phyloP scores from a whole-genome alignment of 2,113 vertebrate genomes.

The Mohoua ochrocephala region DNA sequence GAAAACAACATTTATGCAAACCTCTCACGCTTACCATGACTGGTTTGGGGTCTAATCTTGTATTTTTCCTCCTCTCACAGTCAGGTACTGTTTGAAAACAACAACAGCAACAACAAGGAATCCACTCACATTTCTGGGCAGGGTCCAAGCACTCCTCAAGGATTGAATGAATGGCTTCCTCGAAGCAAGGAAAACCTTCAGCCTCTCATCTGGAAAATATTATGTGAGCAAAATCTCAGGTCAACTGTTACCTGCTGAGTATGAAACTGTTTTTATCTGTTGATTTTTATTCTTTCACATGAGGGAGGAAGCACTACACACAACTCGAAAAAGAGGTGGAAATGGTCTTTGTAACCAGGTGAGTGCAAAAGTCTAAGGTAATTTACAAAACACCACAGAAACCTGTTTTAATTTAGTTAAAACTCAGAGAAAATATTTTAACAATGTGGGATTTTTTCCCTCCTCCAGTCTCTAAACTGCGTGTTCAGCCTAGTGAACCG shows the following conservation, averaged over 20 bases:
- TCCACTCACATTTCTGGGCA: neutral
- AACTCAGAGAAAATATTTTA: neutral
- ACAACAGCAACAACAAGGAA: neutral
- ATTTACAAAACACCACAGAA: neutral
- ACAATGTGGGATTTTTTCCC: fast-evolving
- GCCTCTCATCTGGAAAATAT: neutral
- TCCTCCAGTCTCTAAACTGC: neutral
- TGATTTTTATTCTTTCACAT: neutral
- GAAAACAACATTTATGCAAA: neutral
- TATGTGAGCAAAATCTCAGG: neutral
- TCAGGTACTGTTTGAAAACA: neutral
- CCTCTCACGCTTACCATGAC: neutral
- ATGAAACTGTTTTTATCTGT: neutral
- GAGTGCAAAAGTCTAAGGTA: neutral
- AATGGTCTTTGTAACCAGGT: neutral
- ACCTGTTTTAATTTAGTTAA: neutral
- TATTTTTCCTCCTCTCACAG: neutral
- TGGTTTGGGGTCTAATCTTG: neutral
- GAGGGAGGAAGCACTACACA: neutral
- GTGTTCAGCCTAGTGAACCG: neutral
- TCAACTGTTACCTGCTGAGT: neutral
- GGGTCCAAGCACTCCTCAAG: neutral
- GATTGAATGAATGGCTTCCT: neutral
- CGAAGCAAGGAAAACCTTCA: neutral
- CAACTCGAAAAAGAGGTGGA: neutral